A percentile compares a stretch with the other conserved stretches of the same genome.
phyloP scores from a whole-genome alignment of 2,113 vertebrate genomes.

The Leptobrachium leishanense region DNA sequence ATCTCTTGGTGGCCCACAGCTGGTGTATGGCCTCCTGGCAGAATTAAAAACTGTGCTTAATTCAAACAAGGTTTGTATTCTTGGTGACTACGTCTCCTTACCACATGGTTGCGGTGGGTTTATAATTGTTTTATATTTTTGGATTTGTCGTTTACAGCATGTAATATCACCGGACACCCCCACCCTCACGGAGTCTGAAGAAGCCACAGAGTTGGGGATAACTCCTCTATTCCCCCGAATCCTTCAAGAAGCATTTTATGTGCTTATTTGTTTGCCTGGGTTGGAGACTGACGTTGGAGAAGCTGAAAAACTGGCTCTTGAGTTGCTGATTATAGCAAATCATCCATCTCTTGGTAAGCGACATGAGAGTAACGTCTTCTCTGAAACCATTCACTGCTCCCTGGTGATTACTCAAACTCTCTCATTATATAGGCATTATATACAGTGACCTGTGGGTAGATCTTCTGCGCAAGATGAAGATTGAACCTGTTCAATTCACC shows the following conservation, averaged over 20 bases:
- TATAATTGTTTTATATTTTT: too few relatives aligned
- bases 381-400: conserved; percentile 2
- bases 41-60: conserved; percentile 82
- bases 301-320: conserved; percentile 82
- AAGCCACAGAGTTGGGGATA: conserved; percentile 81
- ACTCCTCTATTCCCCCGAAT: conserved; percentile 75
- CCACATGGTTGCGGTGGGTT: too few relatives aligned
- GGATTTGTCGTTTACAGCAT: conserved; percentile 55
- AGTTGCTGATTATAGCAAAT: conserved; percentile 82
- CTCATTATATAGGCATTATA: conserved; percentile 67
- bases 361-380: conserved; percentile 59
- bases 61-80: conserved; percentile 82
- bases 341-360: conserved; percentile 88
- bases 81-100: too few relatives aligned
- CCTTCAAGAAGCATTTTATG: conserved; percentile 80
- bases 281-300: conserved; percentile 72
- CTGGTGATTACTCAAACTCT: background rate
- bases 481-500: conserved; percentile 81
- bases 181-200: conserved; percentile 80
- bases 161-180: conserved; percentile 73
- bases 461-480: conserved; percentile 84
- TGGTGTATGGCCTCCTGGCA: conserved; percentile 84
- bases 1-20: conserved; percentile 78
- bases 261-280: conserved; percentile 77
- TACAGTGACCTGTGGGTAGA: conserved; percentile 81